Evolutionary conservation across 2,888 invertebrate genomes (phyloP).

Genomic region (Crossocerus cetratus): DNA sequence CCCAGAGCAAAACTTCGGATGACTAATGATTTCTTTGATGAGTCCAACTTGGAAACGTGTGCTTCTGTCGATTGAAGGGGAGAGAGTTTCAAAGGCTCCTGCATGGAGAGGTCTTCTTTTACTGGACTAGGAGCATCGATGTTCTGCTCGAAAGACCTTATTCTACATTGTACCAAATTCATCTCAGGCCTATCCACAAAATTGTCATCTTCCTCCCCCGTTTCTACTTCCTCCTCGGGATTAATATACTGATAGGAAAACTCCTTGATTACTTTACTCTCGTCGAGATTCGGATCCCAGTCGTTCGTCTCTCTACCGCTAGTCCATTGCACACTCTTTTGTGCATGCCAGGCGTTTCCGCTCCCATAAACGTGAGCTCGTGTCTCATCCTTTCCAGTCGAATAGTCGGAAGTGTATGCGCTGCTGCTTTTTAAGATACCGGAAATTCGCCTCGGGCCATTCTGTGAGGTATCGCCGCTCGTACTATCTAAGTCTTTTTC

Average conservation of each 20-base stretch:
- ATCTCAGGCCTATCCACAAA: constrained; percentile 31
- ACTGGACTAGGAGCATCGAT: constrained; percentile 57
- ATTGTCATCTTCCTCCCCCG: constrained; percentile 8
- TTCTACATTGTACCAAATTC: constrained; percentile 69
- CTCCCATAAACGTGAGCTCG: constrained; percentile 51
- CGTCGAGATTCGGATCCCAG: constrained; percentile 71
- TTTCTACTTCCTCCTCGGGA: constrained; percentile 48
- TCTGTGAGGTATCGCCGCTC: constrained; percentile 31
- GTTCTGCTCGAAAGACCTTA: constrained; percentile 69
- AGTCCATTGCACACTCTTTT: constrained; percentile 70
- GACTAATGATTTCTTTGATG: constrained; percentile 56
- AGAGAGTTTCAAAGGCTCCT: constrained; percentile 75
- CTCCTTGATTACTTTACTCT: constrained; percentile 74
- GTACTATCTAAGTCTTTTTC: constrained; percentile 24
- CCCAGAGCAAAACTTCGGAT: constrained; percentile 67
- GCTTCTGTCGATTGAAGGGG: constrained; percentile 75
- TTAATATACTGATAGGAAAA: constrained; percentile 76
- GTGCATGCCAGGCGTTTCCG: constrained; percentile 61
- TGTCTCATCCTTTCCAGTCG: constrained; percentile 17
- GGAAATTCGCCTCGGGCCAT: constrained; percentile 57
- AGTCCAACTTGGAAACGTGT: constrained; percentile 71
- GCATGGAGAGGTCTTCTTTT: constrained; percentile 70
- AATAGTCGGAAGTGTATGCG: constrained; percentile 52
- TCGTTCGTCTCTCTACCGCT: constrained; percentile 63
- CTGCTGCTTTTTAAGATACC: constrained; percentile 69